A percentile compares a stretch with the other conserved stretches of the same genome.
phyloP scores from a whole-genome alignment of 2,797 vertebrate species.

The Rhinella marina region DNA sequence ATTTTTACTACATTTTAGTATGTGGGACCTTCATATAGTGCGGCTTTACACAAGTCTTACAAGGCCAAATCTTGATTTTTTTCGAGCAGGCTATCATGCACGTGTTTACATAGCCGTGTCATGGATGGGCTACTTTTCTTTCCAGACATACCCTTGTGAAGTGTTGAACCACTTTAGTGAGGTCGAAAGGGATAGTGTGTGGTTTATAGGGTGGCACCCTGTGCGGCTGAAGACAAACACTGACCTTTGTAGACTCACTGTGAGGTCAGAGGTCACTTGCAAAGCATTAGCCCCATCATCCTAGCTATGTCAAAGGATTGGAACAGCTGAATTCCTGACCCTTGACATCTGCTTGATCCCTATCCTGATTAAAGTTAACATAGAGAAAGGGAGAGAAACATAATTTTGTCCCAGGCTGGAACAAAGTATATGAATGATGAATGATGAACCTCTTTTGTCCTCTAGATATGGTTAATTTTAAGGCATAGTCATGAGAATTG shows the following conservation, averaged over 20 bases:
- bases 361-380: conserved; percentile 61
- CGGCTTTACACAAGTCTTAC: neutral
- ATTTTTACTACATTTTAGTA: neutral
- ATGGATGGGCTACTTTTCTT: conserved; percentile 36
- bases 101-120: conserved; percentile 18
- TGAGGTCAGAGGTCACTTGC: conserved; percentile 59
- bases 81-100: neutral
- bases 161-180: conserved; percentile 48
- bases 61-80: neutral
- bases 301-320: conserved; percentile 62
- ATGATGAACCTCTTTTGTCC: conserved; percentile 8
- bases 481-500: neutral
- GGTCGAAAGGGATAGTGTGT: conserved; percentile 50
- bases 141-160: conserved; percentile 24
- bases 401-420: conserved; percentile 55
- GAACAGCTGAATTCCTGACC: conserved; percentile 65
- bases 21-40: neutral
- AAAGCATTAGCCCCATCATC: conserved; percentile 56
- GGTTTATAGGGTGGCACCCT: conserved; percentile 26
- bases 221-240: conserved; percentile 35
- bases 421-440: conserved; percentile 38
- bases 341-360: conserved; percentile 67
- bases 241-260: conserved; percentile 53
- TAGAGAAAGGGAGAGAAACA: conserved; percentile 58
- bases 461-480: conserved; percentile 29